Percentiles rank a stretch among this genome's conserved stretches.
These are phyloP conservation scores for Aporophyla nigra DNA, from an alignment of 2,888 invertebrate genomes.

Conservation along the genomic window DNA sequence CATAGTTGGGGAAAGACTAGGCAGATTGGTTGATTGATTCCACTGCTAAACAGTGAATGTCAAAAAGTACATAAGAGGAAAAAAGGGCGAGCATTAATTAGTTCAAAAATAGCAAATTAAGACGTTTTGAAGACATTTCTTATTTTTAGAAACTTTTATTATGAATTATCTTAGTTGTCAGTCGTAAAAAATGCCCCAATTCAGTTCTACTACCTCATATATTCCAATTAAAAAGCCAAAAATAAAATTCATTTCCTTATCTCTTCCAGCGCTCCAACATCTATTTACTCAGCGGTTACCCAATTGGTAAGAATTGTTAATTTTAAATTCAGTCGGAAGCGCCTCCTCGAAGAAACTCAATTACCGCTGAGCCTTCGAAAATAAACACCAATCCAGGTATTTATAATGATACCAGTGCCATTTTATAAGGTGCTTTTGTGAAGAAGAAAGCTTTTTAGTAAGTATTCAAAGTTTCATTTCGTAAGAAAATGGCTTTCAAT, in stretches of 20 bases:
- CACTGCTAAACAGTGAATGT: neutral
- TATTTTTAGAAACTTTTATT: neutral
- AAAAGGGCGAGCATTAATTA: neutral
- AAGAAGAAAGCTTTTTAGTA: constrained; percentile 20
- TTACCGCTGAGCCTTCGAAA: constrained; percentile 81
- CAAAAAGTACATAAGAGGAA: neutral
- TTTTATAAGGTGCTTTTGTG: constrained; percentile 33
- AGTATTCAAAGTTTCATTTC: constrained; percentile 8
- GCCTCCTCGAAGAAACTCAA: constrained; percentile 79
- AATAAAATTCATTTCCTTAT: constrained; percentile 14
- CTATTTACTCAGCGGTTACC: constrained; percentile 66
- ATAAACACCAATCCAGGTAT: constrained; percentile 79
- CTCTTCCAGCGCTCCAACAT: constrained; percentile 63
- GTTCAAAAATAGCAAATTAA: neutral
- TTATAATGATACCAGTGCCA: constrained; percentile 64
- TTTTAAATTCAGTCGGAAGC: constrained; percentile 77
- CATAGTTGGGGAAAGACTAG: too few species aligned
- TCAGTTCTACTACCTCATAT: neutral
- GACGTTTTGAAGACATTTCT: neutral
- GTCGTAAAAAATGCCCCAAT: neutral
- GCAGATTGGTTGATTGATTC: neutral
- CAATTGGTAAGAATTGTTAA: constrained; percentile 82
- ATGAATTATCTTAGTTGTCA: neutral
- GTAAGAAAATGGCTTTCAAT: constrained; percentile 7
- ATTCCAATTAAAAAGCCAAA: constrained; percentile 20